phyloP scores from a whole-genome alignment of 2,113 vertebrate genomes.

The Otocyon megalotis region DNA sequence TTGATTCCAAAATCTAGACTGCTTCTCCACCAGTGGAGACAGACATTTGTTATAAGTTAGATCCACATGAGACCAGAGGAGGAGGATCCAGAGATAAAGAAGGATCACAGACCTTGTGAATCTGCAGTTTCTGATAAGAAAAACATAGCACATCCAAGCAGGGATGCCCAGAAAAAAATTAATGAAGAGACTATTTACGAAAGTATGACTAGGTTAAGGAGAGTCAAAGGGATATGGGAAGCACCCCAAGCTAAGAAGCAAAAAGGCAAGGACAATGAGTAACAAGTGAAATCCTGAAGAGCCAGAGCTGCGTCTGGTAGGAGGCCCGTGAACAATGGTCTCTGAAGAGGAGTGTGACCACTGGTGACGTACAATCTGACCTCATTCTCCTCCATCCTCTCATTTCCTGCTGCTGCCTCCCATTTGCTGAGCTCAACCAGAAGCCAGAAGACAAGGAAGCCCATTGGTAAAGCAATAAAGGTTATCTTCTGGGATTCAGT shows the following conservation, averaged over 20 bases:
- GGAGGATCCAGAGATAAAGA: neutral
- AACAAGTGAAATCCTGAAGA: neutral
- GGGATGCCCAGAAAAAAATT: neutral
- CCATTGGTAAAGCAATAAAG: neutral
- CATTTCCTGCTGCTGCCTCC: neutral
- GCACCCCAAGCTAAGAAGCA: neutral
- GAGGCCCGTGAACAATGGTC: neutral
- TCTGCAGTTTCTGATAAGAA: neutral
- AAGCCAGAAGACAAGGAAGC: neutral
- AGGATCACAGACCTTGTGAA: neutral
- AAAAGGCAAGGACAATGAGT: neutral
- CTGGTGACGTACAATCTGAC: neutral
- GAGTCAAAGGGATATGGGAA: neutral
- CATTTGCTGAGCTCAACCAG: neutral
- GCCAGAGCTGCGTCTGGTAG: neutral
- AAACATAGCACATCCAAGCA: neutral
- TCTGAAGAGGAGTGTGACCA: neutral
- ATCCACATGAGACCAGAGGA: neutral
- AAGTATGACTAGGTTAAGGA: neutral
- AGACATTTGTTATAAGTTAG: neutral
- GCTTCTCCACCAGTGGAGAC: neutral
- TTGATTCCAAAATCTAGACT: conserved; percentile 6
- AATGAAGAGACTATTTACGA: neutral
- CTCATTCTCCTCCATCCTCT: neutral
- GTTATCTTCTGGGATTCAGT: neutral